Percentiles rank a stretch among this genome's conserved stretches.
Evolutionary conservation across 2,888 invertebrate genomes (phyloP).

Genomic region (Heliothis peltigera): DNA sequence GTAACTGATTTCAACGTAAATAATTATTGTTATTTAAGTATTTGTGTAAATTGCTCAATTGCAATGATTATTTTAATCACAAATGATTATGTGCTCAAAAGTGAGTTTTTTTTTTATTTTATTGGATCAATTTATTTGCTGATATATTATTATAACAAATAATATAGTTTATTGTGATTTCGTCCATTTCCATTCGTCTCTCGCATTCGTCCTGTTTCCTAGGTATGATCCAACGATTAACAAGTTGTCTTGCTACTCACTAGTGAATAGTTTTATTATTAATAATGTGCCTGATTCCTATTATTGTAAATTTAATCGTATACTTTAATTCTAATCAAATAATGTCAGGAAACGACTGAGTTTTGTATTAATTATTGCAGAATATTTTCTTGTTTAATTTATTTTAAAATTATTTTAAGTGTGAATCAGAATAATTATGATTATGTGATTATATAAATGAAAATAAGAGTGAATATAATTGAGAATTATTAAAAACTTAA

Average conservation of each 20-base stretch:
- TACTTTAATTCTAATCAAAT: slow-evolving; percentile 87
- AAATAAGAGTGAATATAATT: slow-evolving; percentile 88
- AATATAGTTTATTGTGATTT: slow-evolving; percentile 75
- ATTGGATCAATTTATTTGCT: slow-evolving; percentile 79
- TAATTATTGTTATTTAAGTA: slow-evolving; percentile 72
- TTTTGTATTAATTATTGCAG: slow-evolving; percentile 89
- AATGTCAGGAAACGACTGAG: slow-evolving; percentile 88
- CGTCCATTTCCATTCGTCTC: slow-evolving; percentile 73
- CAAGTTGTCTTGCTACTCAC: slow-evolving; percentile 75
- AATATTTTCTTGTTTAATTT: slow-evolving; percentile 88
- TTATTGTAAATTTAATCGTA: slow-evolving; percentile 88
- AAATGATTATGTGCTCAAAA: slow-evolving; percentile 85
- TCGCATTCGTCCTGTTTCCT: slow-evolving; percentile 58
- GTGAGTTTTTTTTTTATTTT: slow-evolving; percentile 84
- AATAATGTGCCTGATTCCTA: slow-evolving; percentile 89
- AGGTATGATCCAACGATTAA: slow-evolving; percentile 68
- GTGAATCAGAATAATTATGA: slow-evolving; percentile 88
- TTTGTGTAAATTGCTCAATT: slow-evolving; percentile 82
- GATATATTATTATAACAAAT: slow-evolving; percentile 71
- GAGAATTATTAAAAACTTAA: slow-evolving; percentile 81
- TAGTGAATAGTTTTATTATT: slow-evolving; percentile 78
- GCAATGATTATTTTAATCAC: slow-evolving; percentile 81
- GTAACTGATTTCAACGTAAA: slow-evolving; percentile 75
- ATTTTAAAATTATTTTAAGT: slow-evolving; percentile 88
- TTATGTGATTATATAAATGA: slow-evolving; percentile 89